A percentile compares a stretch with the other conserved stretches of the same genome.
Evolutionary conservation across 2,888 invertebrate genomes (phyloP).

Genomic region (Plebejus anna): DNA sequence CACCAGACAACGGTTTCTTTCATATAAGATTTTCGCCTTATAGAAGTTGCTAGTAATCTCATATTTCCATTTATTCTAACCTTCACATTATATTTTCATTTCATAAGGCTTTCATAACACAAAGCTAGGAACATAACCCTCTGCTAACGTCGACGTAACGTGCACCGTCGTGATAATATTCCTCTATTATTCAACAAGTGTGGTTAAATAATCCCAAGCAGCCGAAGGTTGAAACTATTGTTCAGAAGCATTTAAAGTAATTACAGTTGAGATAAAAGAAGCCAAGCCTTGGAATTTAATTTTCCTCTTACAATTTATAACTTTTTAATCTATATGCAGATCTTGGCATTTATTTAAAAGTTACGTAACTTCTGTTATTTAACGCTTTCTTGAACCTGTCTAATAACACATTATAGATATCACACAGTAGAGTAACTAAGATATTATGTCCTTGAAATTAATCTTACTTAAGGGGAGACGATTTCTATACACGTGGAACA

Average conservation of each 20-base stretch:
- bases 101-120: not conserved
- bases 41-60: not conserved
- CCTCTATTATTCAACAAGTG: constrained; percentile 6
- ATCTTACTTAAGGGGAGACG: too few relatives aligned
- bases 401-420: not conserved
- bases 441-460: too few relatives aligned
- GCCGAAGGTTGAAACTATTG: constrained; percentile 1
- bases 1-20: too few relatives aligned
- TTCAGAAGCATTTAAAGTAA: constrained; percentile 20
- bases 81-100: not conserved
- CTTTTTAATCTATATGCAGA: constrained; percentile 28
- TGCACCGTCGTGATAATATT: not conserved
- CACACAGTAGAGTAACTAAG: too few relatives aligned
- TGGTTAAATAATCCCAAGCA: constrained; percentile 10
- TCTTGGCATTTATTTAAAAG: constrained; percentile 14
- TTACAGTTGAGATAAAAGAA: constrained; percentile 23
- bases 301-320: constrained; percentile 24
- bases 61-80: not conserved
- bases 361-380: not conserved
- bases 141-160: too few relatives aligned
- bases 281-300: constrained; percentile 19
- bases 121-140: not conserved
- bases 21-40: too few relatives aligned
- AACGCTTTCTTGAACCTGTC: not conserved
- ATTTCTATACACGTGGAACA: too few relatives aligned